Base-by-base conservation (phyloP, 1,140 invertebrate species). In the Heliconius melpomene region DNA sequence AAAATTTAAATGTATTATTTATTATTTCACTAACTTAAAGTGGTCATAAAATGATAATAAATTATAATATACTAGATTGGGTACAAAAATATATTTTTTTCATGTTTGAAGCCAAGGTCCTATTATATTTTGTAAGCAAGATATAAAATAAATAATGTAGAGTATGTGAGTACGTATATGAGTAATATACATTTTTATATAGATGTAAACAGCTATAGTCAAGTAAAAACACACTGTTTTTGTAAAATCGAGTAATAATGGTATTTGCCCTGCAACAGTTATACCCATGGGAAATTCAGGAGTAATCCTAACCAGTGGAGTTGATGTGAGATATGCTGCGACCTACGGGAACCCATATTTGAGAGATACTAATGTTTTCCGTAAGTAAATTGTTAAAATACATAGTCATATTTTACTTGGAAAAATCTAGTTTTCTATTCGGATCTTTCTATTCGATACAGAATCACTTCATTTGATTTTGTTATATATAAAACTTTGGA, bases 301-400 rank as follows among this genome's bases (percentile, higher is more conserved):
- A 72, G 88, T 91, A 1, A 74, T 86, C 11, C 76, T 94, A 20
- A 77, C 88, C 60, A 86, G 87, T 18, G 96, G 95, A 82, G 96
- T 98, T 79, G 98, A 98, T 88, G 97, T 98, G 11, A 95, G 97
- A 84, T 98, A 98, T 89, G 97, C 97, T 54, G 98, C 98, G 57
- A 97, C 97, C 2, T 98, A 98, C 88, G 98, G 98, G 74, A 98
- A 98, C 94, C 98, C 97, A 8, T 98, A 98, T 93, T 95, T 98
- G 80, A 95, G 97, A 93, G 89, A 87, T 18, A 84, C 78, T 52
- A 90, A 87, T 73, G 90, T 89, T 36, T 71, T 88, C 29, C 76
- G 92, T 92, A 84, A 92, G 90, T 88, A 6, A 66, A 66, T 66
- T 66, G 26, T 26, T 60, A 66, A 29, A 66, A 66, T 29, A n/a